A percentile compares a stretch with the other conserved stretches of the same genome.
Conservation (phyloP, 2,113 vertebrate genomes). For the Anas platyrhynchos region DNA sequence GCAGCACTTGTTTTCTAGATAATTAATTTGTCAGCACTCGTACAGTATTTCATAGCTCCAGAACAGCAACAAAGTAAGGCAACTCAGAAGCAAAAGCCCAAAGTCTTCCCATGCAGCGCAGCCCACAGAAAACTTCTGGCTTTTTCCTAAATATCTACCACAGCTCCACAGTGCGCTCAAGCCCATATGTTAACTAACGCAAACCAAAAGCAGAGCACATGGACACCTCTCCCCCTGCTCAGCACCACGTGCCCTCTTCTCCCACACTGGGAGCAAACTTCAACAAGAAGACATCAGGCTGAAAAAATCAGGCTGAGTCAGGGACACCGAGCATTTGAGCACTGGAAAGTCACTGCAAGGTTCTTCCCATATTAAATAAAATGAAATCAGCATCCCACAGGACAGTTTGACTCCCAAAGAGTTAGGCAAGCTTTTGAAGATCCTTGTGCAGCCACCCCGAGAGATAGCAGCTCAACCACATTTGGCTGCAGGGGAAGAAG, state of each 20-base stretch:
- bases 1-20: constrained; percentile 24
- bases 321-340: neutral
- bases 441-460: accelerated
- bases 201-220: neutral
- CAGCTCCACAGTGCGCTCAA: neutral
- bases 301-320: neutral
- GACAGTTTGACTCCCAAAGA: neutral
- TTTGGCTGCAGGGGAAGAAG: neutral
- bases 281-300: neutral
- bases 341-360: neutral
- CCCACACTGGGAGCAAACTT: neutral
- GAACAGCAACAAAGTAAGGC: neutral
- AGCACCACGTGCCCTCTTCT: neutral
- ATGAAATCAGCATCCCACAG: neutral
- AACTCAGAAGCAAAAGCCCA: neutral
- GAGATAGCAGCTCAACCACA: neutral
- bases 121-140: neutral
- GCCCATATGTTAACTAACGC: accelerated
- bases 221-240: accelerated
- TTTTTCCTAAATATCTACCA: neutral
- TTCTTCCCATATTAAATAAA: neutral
- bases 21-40: constrained; percentile 23
- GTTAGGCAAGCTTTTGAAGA: neutral
- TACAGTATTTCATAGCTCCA: neutral
- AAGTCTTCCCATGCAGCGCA: neutral